A percentile compares a stretch with the other conserved stretches of the same genome.
Conservation (phyloP, 2,113 vertebrate species). For the Periophthalmus modestus region DNA sequence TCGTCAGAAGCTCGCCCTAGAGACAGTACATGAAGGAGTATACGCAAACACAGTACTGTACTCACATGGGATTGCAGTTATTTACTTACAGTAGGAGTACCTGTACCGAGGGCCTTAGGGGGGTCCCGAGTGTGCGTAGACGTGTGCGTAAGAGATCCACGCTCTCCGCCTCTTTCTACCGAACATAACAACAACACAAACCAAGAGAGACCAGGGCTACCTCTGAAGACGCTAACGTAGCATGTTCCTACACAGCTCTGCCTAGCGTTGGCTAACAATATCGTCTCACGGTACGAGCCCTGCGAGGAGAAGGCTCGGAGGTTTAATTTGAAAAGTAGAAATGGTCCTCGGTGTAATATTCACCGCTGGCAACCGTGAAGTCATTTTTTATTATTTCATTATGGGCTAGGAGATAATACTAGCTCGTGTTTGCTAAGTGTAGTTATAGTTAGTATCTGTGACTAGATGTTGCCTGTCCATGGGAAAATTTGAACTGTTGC, state of each 20-base stretch:
- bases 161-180: conserved; percentile 16
- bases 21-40: conserved; percentile 48
- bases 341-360: conserved; percentile 2
- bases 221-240: conserved; percentile 33
- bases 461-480: no score
- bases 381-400: conserved; percentile 14
- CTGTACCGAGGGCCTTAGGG: conserved; percentile 31
- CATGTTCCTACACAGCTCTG: conserved; percentile 30
- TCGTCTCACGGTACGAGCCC: conserved; percentile 20
- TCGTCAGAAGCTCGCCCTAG: conserved; percentile 44
- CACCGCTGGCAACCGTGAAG: conserved; percentile 1
- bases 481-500: no score
- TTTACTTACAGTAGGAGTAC: conserved; percentile 62
- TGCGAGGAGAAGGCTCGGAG: conserved; percentile 17
- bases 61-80: conserved; percentile 48
- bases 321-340: conserved; percentile 31
- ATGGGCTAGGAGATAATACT: no score
- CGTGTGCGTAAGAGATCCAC: conserved; percentile 44
- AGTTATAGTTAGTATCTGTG: no score
- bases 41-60: conserved; percentile 29
- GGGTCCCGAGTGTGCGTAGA: conserved; percentile 54
- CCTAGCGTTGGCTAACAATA: conserved; percentile 18
- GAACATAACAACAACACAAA: conserved; percentile 35
- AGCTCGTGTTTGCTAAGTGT: no score
- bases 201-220: conserved; percentile 41